phyloP scores from a whole-genome alignment of 2,797 vertebrate species.

The Enteromius paludinosus region DNA sequence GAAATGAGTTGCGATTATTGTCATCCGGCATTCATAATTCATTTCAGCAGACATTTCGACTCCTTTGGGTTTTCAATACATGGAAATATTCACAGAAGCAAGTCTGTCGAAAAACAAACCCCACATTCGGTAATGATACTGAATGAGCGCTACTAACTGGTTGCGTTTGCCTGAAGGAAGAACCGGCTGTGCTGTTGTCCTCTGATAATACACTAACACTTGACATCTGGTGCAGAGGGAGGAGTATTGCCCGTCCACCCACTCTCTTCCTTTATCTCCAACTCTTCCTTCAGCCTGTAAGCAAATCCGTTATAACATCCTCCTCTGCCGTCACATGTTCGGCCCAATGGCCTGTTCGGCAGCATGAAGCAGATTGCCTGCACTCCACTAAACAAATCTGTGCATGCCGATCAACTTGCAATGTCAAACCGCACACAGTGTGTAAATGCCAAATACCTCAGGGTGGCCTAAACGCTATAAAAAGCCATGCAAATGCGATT shows the following conservation, averaged over 20 bases:
- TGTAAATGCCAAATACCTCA: conserved; percentile 25
- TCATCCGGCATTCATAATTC: conserved; percentile 34
- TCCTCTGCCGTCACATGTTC: conserved; percentile 60
- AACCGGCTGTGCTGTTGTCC: conserved; percentile 49
- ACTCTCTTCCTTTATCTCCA: conserved; percentile 71
- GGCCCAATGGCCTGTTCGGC: conserved; percentile 47
- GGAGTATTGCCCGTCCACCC: conserved; percentile 52
- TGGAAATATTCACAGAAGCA: not conserved
- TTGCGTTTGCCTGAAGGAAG: conserved; percentile 48
- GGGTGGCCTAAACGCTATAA: conserved; percentile 30
- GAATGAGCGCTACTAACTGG: conserved; percentile 54
- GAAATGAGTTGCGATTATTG: conserved; percentile 30
- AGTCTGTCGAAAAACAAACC: conserved; percentile 43
- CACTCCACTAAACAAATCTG: conserved; percentile 11
- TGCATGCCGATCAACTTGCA: not conserved
- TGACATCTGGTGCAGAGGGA: conserved; percentile 59
- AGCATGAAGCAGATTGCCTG: conserved; percentile 36
- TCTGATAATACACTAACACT: conserved; percentile 62
- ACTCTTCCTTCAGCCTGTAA: conserved; percentile 73
- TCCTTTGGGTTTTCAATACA: conserved; percentile 25
- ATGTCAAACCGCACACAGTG: conserved; percentile 15
- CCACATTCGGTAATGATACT: conserved; percentile 29
- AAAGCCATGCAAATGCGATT: conserved; percentile 44
- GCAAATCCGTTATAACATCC: conserved; percentile 71
- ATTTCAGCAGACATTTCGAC: conserved; percentile 28